A percentile compares a stretch with the other conserved stretches of the same genome.
These are phyloP conservation scores for Cochlearius cochlearius DNA, from an alignment of 2,113 vertebrate species.

Conservation along the genomic window DNA sequence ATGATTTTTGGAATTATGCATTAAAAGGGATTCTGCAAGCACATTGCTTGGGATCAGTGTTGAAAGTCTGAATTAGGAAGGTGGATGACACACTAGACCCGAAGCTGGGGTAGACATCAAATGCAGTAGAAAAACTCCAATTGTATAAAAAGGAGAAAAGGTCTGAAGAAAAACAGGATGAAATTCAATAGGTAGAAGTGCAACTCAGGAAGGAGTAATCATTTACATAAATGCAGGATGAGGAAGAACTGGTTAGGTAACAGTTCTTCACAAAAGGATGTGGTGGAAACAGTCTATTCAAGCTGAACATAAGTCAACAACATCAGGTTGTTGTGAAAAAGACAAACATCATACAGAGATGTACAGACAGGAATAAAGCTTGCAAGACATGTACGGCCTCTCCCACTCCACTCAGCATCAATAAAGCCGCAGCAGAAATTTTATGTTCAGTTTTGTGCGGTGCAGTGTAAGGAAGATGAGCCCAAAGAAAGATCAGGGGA, in stretches of 20 bases:
- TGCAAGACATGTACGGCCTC: background rate
- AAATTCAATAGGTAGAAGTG: constrained; percentile 13
- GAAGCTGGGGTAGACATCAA: background rate
- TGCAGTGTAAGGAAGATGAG: background rate
- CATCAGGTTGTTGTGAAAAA: constrained; percentile 30
- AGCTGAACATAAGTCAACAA: constrained; percentile 17
- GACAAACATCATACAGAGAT: constrained; percentile 9
- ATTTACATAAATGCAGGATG: constrained; percentile 47
- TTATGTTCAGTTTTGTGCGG: background rate
- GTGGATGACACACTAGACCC: background rate
- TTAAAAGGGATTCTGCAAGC: background rate
- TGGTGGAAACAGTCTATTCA: constrained; percentile 36
- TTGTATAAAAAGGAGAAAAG: background rate
- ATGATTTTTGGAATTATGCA: background rate
- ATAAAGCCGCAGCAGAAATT: background rate
- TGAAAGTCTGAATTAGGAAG: background rate
- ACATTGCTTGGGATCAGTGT: background rate
- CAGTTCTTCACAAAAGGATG: constrained; percentile 19
- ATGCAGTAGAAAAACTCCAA: background rate
- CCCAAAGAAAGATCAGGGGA: background rate
- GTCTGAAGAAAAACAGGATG: background rate
- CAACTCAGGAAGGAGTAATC: background rate
- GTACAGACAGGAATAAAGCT: background rate
- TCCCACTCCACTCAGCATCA: background rate
- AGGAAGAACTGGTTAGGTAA: constrained; percentile 58